phyloP scores from a whole-genome alignment of 1,140 invertebrate genomes.

The Muscidifurax raptorellus region DNA sequence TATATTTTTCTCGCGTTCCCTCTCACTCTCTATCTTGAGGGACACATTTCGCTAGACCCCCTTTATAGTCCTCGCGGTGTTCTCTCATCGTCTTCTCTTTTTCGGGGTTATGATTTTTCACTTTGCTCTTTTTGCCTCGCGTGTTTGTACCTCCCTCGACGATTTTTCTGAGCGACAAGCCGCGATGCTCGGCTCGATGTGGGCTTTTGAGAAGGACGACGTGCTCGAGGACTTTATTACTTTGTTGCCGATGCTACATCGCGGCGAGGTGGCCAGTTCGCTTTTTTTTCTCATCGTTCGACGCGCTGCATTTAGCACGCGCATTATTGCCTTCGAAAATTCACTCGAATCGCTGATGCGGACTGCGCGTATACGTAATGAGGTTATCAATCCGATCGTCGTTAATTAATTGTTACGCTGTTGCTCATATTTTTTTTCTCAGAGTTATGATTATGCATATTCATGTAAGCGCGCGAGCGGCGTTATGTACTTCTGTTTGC shows the following conservation, averaged over 20 bases:
- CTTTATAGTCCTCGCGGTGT: neutral
- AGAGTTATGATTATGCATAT: too few relatives aligned
- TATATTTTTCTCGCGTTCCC: constrained; percentile 9
- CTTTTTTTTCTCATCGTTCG: too few relatives aligned
- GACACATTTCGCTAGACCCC: constrained; percentile 43
- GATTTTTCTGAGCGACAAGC: neutral
- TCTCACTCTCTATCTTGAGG: constrained; percentile 38
- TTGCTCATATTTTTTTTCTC: neutral
- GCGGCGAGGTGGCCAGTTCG: too few relatives aligned
- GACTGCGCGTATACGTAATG: neutral
- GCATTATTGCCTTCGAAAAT: neutral
- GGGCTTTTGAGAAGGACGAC: neutral
- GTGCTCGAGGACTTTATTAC: neutral
- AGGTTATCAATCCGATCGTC: neutral
- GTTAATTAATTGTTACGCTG: neutral
- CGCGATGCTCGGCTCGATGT: neutral
- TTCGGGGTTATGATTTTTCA: neutral
- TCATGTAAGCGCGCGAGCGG: too few relatives aligned
- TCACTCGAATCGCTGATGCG: neutral
- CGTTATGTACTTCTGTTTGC: too few relatives aligned
- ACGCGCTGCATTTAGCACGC: too few relatives aligned
- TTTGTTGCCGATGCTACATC: neutral
- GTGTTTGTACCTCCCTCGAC: neutral
- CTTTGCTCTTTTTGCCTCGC: constrained; percentile 10
- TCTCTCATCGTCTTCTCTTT: neutral